A percentile compares a stretch with the other conserved stretches of the same genome.
Conservation (phyloP, 2,888 invertebrate species). For the Lumbricus terrestris region DNA sequence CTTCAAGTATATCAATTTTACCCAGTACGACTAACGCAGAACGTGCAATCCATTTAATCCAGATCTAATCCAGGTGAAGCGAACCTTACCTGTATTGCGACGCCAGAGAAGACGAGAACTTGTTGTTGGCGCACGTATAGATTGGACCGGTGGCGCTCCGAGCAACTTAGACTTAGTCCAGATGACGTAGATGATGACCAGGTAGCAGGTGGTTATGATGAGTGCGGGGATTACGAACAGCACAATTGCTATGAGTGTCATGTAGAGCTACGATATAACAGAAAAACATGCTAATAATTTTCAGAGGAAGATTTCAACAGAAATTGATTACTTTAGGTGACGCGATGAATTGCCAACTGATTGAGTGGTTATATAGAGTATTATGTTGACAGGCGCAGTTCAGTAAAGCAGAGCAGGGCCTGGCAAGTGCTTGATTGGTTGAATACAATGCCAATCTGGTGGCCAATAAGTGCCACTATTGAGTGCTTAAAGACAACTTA, state of each 20-base stretch:
- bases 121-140: not conserved
- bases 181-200: constrained; percentile 87
- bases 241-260: constrained; percentile 69
- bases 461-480: not conserved
- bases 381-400: too few species aligned
- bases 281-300: not conserved
- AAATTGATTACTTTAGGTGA: too few species aligned
- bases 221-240: constrained; percentile 83
- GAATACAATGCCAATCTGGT: too few species aligned
- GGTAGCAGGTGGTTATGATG: constrained; percentile 85
- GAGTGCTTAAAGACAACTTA: not conserved
- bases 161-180: constrained; percentile 55
- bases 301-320: too few species aligned
- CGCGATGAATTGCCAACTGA: too few species aligned
- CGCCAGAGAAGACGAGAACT: not conserved
- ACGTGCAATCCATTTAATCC: too few species aligned
- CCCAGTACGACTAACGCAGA: too few species aligned
- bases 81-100: not conserved
- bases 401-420: too few species aligned
- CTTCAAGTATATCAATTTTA: too few species aligned
- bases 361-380: too few species aligned
- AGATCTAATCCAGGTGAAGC: too few species aligned
- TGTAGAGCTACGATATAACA: constrained; percentile 44
- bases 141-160: not conserved
- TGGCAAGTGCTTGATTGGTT: too few species aligned